Percentiles rank a stretch among this genome's conserved stretches.
These are phyloP conservation scores for Bolinopsis microptera DNA, from an alignment of 37 sponge, comb jelly and placozoan species.

Conservation along the genomic window DNA sequence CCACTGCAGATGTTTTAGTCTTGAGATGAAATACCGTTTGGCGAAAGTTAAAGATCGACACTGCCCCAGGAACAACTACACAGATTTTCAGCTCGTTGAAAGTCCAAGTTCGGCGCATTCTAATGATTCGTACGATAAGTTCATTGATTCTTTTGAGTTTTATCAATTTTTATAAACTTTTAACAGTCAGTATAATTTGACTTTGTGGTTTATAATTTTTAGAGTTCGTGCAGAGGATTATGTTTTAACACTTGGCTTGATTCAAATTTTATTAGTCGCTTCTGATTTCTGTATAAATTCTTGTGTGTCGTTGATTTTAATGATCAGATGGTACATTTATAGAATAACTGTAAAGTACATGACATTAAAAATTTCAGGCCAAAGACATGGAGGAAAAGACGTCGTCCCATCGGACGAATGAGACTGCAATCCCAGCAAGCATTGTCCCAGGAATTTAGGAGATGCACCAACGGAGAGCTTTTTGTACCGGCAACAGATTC, in stretches of 20 bases:
- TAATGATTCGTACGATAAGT: neutral
- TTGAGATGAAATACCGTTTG: conserved; percentile 50
- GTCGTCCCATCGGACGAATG: conserved; percentile 33
- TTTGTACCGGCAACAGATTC: conserved; percentile 37
- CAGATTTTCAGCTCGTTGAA: neutral
- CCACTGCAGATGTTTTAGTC: neutral
- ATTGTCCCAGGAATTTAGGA: conserved; percentile 15
- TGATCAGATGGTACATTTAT: neutral
- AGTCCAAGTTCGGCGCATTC: neutral
- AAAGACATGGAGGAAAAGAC: neutral
- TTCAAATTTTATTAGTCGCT: too few species aligned
- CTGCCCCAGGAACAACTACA: conserved; percentile 36
- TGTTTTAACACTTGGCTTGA: too few species aligned
- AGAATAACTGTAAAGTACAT: neutral
- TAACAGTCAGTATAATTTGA: too few species aligned
- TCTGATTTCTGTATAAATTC: too few species aligned
- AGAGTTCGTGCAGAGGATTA: too few species aligned
- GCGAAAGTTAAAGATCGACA: conserved; percentile 28
- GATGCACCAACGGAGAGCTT: conserved; percentile 6
- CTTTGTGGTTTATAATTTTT: too few species aligned
- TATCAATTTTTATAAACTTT: neutral
- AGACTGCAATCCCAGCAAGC: conserved; percentile 34
- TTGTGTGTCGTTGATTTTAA: neutral
- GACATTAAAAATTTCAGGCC: neutral
- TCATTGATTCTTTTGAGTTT: neutral